These are phyloP conservation scores for Coptotermes formosanus DNA, from an alignment of 1,140 invertebrate species.

Conservation along the genomic window DNA sequence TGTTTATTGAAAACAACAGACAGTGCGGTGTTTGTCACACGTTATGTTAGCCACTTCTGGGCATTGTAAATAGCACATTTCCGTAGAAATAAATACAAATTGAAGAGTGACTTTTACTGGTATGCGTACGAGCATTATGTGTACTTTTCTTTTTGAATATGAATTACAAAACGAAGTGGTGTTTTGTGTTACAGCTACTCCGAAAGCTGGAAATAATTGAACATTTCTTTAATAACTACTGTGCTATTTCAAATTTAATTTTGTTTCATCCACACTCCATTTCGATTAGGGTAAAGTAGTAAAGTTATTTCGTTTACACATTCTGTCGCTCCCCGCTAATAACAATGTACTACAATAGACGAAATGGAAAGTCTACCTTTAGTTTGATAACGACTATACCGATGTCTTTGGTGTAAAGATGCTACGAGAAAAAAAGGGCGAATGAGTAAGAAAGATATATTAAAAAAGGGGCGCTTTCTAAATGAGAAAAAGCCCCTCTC, in stretches of 20 bases:
- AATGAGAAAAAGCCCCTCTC: constrained; percentile 10
- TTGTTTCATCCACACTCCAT: neutral
- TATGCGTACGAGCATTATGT: no score
- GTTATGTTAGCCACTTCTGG: no score
- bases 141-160: no score
- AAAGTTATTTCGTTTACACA: neutral
- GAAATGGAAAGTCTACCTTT: neutral
- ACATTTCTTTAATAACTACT: neutral
- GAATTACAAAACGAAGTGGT: no score
- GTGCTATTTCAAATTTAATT: neutral
- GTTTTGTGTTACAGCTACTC: neutral
- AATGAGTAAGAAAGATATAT: neutral
- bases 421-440: neutral
- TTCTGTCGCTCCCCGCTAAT: neutral
- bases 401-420: constrained; percentile 1
- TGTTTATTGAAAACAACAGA: no score
- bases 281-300: neutral
- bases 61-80: no score
- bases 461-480: constrained; percentile 15
- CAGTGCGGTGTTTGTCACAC: no score
- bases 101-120: no score
- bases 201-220: neutral
- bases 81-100: no score
- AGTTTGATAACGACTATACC: constrained; percentile 8
- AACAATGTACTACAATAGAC: neutral